Conservation (phyloP, 2,888 invertebrate genomes). For the Nycteola revayana region DNA sequence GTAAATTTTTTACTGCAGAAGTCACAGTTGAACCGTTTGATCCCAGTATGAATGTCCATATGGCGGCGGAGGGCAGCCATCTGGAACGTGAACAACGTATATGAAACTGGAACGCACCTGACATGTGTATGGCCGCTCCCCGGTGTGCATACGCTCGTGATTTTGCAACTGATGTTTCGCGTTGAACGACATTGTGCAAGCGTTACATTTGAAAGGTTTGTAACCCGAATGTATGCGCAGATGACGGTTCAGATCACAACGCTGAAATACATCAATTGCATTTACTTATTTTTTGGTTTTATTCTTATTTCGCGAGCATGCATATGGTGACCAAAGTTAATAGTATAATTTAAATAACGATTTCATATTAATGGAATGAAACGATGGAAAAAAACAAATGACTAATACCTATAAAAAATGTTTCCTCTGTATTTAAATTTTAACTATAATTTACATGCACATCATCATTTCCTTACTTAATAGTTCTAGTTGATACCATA, state of each 20-base stretch:
- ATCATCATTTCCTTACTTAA: no score
- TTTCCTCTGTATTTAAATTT: no score
- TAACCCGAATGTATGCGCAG: conserved; percentile 78
- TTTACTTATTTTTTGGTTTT: conserved; percentile 29
- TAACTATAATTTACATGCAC: no score
- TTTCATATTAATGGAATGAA: no score
- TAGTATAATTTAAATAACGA: no score
- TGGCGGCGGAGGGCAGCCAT: conserved; percentile 53
- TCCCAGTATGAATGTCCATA: conserved; percentile 57
- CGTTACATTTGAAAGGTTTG: conserved; percentile 74
- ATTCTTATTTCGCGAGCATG: no score
- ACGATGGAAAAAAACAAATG: no score
- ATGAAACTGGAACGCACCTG: conserved; percentile 54
- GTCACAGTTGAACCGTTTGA: conserved; percentile 54
- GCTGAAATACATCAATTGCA: conserved; percentile 60
- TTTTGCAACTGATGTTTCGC: conserved; percentile 79
- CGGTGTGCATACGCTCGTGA: conserved; percentile 79
- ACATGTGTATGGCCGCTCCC: conserved; percentile 74
- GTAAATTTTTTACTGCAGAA: conserved; percentile 55
- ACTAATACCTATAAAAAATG: no score
- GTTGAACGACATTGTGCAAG: conserved; percentile 78
- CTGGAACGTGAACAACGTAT: conserved; percentile 45
- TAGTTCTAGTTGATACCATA: no score
- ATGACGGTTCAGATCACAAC: conserved; percentile 77
- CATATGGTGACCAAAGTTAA: no score